These are phyloP conservation scores for Mesorhabditis belari DNA, from an alignment of 2,888 invertebrate species.

Conservation along the genomic window DNA sequence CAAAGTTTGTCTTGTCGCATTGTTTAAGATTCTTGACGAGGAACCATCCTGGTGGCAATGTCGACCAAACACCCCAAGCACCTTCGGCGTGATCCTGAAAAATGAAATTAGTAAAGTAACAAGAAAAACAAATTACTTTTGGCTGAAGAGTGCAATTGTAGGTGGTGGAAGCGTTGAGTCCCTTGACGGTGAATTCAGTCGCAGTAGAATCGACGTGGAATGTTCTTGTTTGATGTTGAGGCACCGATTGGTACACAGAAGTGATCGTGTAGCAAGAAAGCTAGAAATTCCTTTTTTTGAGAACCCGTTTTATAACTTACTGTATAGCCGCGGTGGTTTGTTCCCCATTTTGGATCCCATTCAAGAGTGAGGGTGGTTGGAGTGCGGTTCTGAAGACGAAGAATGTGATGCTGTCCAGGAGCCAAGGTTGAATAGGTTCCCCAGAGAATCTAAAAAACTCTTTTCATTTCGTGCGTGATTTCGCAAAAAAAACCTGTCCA, in stretches of 20 bases:
- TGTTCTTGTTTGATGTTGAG: slow-evolving; percentile 37
- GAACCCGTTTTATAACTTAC: slow-evolving; percentile 9
- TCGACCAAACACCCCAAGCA: slow-evolving; percentile 53
- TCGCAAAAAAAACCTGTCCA: slow-evolving; percentile 22
- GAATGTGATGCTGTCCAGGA: slow-evolving; percentile 47
- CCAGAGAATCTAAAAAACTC: slow-evolving; percentile 41
- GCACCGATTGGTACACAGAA: slow-evolving; percentile 43
- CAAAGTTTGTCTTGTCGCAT: slow-evolving; percentile 50
- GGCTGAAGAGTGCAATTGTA: slow-evolving; percentile 51
- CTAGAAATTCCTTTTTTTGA: slow-evolving; percentile 16
- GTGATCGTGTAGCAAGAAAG: slow-evolving; percentile 43
- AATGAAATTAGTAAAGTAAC: no score
- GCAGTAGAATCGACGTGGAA: slow-evolving; percentile 43
- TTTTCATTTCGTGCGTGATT: slow-evolving; percentile 1
- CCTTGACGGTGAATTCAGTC: slow-evolving; percentile 46
- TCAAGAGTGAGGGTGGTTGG: slow-evolving; percentile 51
- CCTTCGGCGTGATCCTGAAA: neutral
- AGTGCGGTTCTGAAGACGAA: slow-evolving; percentile 48
- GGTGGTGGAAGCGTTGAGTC: slow-evolving; percentile 47
- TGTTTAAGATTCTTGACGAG: slow-evolving; percentile 48
- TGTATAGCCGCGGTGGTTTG: slow-evolving; percentile 44
- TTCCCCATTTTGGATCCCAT: slow-evolving; percentile 52
- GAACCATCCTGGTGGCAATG: slow-evolving; percentile 52
- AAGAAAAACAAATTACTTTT: no score
- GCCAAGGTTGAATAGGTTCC: slow-evolving; percentile 52